Evolutionary conservation across 2,113 vertebrate genomes (phyloP), one percentile per base, ranked within the genome.

Genomic region (Bostrychus sinensis): DNA sequence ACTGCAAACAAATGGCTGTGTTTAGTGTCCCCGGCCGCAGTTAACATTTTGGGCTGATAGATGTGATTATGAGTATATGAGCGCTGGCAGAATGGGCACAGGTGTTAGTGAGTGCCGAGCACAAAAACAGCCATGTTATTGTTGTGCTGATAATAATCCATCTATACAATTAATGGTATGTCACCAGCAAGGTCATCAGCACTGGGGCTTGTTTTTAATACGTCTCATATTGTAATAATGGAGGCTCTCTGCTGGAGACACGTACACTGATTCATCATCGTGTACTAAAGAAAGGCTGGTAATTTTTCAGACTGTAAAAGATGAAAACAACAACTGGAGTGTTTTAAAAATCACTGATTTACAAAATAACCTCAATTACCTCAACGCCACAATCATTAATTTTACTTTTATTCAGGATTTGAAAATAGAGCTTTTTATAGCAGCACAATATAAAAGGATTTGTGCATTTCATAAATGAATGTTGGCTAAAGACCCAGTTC

Each of bases 1-100:
- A 90, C 86, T 80, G 81, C 87, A 91, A 91, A 92, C 89, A 91
- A 92, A 92, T 89, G 86, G 87, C 86, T 69, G 84, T 88, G 86
- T 88, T 92, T 90, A 85, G 71, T 62, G 64, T 89, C 78, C 81
- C 80, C 66, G 83, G 84, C 83, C 91, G 87, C 88, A 83, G 89
- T 91, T 86, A 85, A 60, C 72, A 43, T 85, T 88, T 87, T 81
- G 72, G 82, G 75, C 84, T 91, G 90, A 91, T 90, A 84, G 88
- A 89, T 88, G 89, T 89, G 88, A 88, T 90, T 89, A 91, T 83
- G 83, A 88, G 86, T 66, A 59, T 86, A 84, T 77, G 85, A 92
- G 88, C 71, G 28, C 69, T 71, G 68, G 66, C 74, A 61, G 78
- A 81, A 77, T 57, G 79, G 77, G 80, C 85, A 69, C 88, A 91